Evolutionary conservation across 1,140 invertebrate genomes (phyloP).

Genomic region (Periplaneta americana): DNA sequence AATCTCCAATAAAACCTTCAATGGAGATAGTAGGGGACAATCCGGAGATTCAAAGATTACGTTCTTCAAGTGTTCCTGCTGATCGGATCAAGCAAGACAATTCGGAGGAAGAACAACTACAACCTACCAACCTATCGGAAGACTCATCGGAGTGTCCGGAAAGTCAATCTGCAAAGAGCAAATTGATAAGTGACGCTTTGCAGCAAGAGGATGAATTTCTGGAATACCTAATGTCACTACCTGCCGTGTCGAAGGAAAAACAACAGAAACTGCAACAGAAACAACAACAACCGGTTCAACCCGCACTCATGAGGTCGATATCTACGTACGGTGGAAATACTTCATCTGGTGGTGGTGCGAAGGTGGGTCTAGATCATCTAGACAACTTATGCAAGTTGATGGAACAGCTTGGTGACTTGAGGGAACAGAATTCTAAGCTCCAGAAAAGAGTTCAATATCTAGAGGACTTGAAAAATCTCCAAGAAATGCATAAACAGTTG

Average conservation of each 20-base stretch:
- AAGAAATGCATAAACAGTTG: constrained; percentile 47
- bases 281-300: neutral
- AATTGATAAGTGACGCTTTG: constrained; percentile 12
- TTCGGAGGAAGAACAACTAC: neutral
- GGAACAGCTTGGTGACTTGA: constrained; percentile 64
- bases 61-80: neutral
- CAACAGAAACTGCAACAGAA: constrained; percentile 12
- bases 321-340: neutral
- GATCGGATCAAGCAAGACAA: neutral
- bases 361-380: constrained; percentile 61
- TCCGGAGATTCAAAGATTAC: neutral
- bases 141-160: neutral
- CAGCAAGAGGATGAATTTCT: constrained; percentile 29
- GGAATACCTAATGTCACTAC: constrained; percentile 33
- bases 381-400: constrained; percentile 68
- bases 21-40: neutral
- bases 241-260: constrained; percentile 14
- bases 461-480: constrained; percentile 61
- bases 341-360: constrained; percentile 6
- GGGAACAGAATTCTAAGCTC: constrained; percentile 62
- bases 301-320: constrained; percentile 5
- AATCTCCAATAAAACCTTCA: neutral
- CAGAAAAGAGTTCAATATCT: constrained; percentile 63
- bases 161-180: neutral
- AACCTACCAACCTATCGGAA: neutral